phyloP scores from a whole-genome alignment of 2,888 invertebrate genomes.

The Acrobeloides nanus region DNA sequence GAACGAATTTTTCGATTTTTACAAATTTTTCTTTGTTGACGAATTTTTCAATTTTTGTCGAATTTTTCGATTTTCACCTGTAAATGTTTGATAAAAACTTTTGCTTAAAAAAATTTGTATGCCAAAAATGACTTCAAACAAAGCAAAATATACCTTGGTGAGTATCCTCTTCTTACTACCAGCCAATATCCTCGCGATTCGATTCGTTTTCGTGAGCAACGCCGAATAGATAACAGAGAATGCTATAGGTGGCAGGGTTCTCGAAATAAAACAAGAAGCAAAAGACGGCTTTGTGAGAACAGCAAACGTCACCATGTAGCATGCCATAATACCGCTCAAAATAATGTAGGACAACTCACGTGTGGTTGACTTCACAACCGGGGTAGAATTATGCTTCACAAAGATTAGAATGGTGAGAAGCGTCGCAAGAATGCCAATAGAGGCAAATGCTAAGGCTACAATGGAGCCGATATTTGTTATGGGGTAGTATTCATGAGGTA shows the following conservation, averaged over 20 bases:
- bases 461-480: constrained; percentile 23
- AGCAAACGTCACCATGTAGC: constrained; percentile 84
- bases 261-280: constrained; percentile 67
- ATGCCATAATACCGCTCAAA: constrained; percentile 70
- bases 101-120: too few species aligned
- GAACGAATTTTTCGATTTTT: too few species aligned
- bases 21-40: too few species aligned
- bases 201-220: constrained; percentile 88
- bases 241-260: constrained; percentile 84
- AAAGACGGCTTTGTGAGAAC: constrained; percentile 69
- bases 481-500: constrained; percentile 22
- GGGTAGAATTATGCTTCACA: constrained; percentile 79
- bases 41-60: too few species aligned
- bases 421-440: constrained; percentile 73
- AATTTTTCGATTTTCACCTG: too few species aligned
- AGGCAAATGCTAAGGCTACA: constrained; percentile 40
- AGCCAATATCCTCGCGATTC: constrained; percentile 90
- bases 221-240: constrained; percentile 96
- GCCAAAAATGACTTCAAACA: too few species aligned
- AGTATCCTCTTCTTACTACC: constrained; percentile 90
- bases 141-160: too few species aligned
- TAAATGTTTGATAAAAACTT: constrained; percentile 85
- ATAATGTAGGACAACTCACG: constrained; percentile 71
- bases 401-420: constrained; percentile 72
- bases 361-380: constrained; percentile 90